These are phyloP conservation scores for Plutella xylostella DNA, from an alignment of 2,888 invertebrate species.

Conservation along the genomic window DNA sequence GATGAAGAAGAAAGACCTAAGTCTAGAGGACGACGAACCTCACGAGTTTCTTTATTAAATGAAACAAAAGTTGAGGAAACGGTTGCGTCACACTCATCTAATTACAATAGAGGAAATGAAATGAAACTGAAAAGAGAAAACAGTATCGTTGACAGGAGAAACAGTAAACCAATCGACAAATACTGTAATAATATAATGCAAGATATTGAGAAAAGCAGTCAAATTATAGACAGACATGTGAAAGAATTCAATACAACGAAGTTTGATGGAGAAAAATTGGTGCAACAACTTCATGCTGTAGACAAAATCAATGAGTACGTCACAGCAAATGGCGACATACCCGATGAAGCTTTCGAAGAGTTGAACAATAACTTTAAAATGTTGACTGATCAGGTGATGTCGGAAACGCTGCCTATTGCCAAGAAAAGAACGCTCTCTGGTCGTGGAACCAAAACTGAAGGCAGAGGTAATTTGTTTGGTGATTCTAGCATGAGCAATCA, in stretches of 20 bases:
- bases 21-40: conserved; percentile 46
- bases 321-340: conserved; percentile 37
- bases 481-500: conserved; percentile 52
- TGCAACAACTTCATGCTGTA: conserved; percentile 59
- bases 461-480: conserved; percentile 36
- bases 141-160: conserved; percentile 31
- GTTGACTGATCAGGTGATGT: conserved; percentile 43
- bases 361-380: conserved; percentile 57
- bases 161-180: conserved; percentile 44
- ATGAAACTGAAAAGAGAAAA: conserved; percentile 30
- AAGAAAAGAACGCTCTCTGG: conserved; percentile 46
- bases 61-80: conserved; percentile 28
- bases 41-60: conserved; percentile 43
- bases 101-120: conserved; percentile 27
- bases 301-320: conserved; percentile 63
- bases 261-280: conserved; percentile 57
- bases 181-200: conserved; percentile 58
- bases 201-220: conserved; percentile 53
- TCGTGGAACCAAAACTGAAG: conserved; percentile 29
- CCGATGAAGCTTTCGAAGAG: conserved; percentile 39
- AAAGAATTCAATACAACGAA: conserved; percentile 52
- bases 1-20: conserved; percentile 38
- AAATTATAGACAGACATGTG: conserved; percentile 63
- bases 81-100: conserved; percentile 27
- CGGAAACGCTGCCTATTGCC: conserved; percentile 26